Conservation (phyloP, 2,888 invertebrate genomes). For the Lithophane leautieri region DNA sequence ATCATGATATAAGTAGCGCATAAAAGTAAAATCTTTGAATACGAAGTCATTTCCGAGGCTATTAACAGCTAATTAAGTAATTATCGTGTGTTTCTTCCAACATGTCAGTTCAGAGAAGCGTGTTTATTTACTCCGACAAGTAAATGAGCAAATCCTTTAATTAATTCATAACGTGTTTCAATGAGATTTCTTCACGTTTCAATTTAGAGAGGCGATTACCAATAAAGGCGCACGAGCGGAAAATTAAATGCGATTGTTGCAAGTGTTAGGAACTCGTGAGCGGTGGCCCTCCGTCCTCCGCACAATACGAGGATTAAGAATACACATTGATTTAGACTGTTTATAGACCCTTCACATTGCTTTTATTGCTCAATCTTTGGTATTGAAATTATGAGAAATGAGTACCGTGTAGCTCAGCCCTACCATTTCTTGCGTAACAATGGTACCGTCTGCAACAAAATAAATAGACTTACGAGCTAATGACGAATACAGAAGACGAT, state of each 20-base stretch:
- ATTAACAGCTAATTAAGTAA: slow-evolving; percentile 44
- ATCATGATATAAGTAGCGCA: neutral
- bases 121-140: slow-evolving; percentile 50
- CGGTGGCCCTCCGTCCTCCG: slow-evolving; percentile 71
- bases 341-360: slow-evolving; percentile 21
- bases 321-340: slow-evolving; percentile 63
- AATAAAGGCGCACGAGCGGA: slow-evolving; percentile 86
- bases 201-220: slow-evolving; percentile 77
- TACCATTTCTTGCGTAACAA: slow-evolving; percentile 13
- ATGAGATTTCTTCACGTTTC: slow-evolving; percentile 76
- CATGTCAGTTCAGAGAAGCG: slow-evolving; percentile 47
- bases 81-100: slow-evolving; percentile 44
- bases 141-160: slow-evolving; percentile 69
- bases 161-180: slow-evolving; percentile 69
- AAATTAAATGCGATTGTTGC: slow-evolving; percentile 87
- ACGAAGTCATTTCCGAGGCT: slow-evolving; percentile 18
- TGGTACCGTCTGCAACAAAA: slow-evolving; percentile 40
- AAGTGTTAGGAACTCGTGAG: slow-evolving; percentile 78
- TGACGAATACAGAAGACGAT: slow-evolving; percentile 22
- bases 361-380: slow-evolving; percentile 41
- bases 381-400: slow-evolving; percentile 26
- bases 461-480: slow-evolving; percentile 5
- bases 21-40: slow-evolving; percentile 9
- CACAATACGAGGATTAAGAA: slow-evolving; percentile 74
- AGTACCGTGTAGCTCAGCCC: slow-evolving; percentile 14